These are phyloP conservation scores for Pemphredon lugubris DNA, from an alignment of 2,888 invertebrate species.

Conservation along the genomic window DNA sequence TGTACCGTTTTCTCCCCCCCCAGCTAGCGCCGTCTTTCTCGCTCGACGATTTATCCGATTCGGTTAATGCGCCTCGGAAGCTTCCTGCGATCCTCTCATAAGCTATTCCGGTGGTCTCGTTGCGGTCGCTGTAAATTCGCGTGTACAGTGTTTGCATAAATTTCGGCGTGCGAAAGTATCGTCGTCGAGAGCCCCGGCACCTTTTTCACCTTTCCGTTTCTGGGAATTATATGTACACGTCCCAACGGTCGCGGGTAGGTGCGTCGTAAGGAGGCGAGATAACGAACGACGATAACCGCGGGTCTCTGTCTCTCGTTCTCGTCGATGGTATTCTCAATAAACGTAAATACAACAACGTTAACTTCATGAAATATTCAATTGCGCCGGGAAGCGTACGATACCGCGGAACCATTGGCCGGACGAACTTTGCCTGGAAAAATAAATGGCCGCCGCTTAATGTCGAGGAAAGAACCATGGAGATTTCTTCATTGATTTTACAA, in stretches of 20 bases:
- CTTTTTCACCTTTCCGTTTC: neutral
- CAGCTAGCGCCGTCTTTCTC: conserved; percentile 5
- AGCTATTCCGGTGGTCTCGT: conserved; percentile 9
- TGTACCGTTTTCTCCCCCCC: conserved; percentile 24
- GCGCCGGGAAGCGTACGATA: conserved; percentile 15
- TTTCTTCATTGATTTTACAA: conserved; percentile 48
- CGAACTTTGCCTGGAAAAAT: conserved; percentile 42
- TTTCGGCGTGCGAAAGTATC: conserved; percentile 25
- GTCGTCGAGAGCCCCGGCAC: neutral
- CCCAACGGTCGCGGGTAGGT: too few species aligned
- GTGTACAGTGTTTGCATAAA: conserved; percentile 27
- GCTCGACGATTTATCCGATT: conserved; percentile 8
- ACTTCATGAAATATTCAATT: conserved; percentile 61
- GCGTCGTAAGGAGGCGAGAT: too few species aligned
- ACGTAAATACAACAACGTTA: conserved; percentile 57
- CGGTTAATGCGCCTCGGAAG: conserved; percentile 15
- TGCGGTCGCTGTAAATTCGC: conserved; percentile 17
- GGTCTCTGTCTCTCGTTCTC: too few species aligned
- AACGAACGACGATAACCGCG: too few species aligned
- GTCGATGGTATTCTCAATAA: conserved; percentile 48
- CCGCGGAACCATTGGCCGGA: conserved; percentile 15
- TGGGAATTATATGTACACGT: too few species aligned
- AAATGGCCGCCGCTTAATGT: conserved; percentile 56
- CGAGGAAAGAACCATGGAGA: conserved; percentile 21
- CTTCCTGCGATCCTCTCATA: conserved; percentile 6